Conservation (phyloP, 2,113 vertebrate species). For the Bos indicus region DNA sequence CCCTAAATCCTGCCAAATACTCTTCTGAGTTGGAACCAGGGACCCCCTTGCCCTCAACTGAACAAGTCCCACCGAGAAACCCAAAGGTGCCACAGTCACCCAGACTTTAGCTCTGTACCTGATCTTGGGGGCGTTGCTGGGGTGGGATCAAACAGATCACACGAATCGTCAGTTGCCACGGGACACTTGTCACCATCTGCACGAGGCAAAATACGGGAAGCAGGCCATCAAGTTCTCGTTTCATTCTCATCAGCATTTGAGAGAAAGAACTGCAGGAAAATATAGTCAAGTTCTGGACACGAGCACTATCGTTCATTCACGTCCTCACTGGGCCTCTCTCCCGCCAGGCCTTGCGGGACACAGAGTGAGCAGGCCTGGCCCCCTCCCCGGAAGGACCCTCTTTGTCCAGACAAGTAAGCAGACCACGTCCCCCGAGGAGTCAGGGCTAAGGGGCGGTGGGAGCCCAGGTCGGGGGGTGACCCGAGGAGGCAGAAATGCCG, state of each 20-base stretch:
- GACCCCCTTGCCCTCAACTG: background rate
- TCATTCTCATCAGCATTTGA: background rate
- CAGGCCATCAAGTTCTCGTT: background rate
- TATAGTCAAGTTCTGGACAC: fast-evolving
- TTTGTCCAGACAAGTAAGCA: background rate
- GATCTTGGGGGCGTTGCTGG: constrained; percentile 15
- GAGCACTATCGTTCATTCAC: background rate
- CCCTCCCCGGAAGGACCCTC: background rate
- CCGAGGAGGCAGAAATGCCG: background rate
- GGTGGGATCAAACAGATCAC: constrained; percentile 40
- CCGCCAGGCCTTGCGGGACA: background rate
- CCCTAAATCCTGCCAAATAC: background rate
- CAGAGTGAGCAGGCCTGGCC: background rate
- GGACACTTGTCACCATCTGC: constrained; percentile 78
- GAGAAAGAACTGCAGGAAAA: background rate
- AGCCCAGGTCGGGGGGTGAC: background rate
- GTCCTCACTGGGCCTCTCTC: background rate
- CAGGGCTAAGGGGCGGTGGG: background rate
- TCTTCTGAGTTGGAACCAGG: background rate
- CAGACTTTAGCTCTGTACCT: constrained; percentile 42
- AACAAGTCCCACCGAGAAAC: background rate
- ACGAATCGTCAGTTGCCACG: constrained; percentile 35
- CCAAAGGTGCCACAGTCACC: background rate
- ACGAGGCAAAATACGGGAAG: constrained; percentile 45
- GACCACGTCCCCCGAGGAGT: too few relatives aligned